Conservation (phyloP, 2,113 vertebrate species). For the Rhinoptilus africanus region DNA sequence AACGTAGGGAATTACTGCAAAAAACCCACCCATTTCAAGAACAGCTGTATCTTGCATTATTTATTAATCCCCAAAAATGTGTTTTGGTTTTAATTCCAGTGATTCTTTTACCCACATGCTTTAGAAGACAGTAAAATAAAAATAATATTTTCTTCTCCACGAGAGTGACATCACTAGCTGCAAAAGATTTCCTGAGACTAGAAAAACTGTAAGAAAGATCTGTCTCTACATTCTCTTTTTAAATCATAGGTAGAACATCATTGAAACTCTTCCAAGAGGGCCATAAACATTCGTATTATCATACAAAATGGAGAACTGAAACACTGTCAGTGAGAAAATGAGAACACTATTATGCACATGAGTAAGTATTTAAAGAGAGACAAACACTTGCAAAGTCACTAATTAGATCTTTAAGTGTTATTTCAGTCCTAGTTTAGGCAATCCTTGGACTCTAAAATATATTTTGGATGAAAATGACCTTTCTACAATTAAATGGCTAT, state of each 20-base stretch:
- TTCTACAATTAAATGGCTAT: neutral
- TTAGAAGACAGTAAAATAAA: neutral
- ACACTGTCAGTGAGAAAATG: neutral
- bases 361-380: neutral
- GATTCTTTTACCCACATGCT: neutral
- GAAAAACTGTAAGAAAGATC: neutral
- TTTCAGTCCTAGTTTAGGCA: neutral
- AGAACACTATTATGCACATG: neutral
- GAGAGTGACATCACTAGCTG: neutral
- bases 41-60: conserved; percentile 1
- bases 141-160: neutral
- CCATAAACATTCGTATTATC: neutral
- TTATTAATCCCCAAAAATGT: neutral
- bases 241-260: neutral
- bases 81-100: neutral
- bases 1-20: neutral
- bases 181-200: neutral
- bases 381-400: neutral
- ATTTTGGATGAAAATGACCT: neutral
- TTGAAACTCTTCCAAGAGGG: neutral
- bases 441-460: neutral
- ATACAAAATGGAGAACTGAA: neutral
- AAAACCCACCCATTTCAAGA: neutral
- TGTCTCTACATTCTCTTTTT: neutral
- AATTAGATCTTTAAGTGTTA: neutral